Base-by-base conservation (phyloP, 2,113 vertebrate species). In the Dryoscopus gambensis region DNA sequence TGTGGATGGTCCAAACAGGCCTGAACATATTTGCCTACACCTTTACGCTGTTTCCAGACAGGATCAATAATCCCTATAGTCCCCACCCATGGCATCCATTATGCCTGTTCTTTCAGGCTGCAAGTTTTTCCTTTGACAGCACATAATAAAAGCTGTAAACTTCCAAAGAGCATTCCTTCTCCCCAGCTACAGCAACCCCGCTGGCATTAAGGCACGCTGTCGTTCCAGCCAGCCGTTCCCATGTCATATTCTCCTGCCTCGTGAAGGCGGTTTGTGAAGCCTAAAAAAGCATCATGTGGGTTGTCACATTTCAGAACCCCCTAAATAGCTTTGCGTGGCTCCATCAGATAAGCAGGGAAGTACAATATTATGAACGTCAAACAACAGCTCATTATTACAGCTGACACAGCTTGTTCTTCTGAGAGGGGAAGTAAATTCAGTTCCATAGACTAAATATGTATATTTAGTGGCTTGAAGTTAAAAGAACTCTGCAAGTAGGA, bases 201-300 rank as follows among this genome's bases (percentile, higher is more conserved):
- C 33, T 12, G 37, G 75, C 68, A 81, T 22, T 37, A 44, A 52
- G 31, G 42, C 9, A 57, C 0, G 1, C 63, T 2, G 64, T n/a
- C 60, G 84, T 24, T 88, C 55, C 33, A 87, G 84, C 62, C 82
- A 40, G 84, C 70, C 17, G 2, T n/a, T 87, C 87, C 87, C 59
- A 11, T 70, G 80, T 40, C 76, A 28, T 42, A 6, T 50, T 92
- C 83, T 31, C 44, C 78, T 75, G 83, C 93, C 90, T 96, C 4
- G 0, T 14, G 79, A 59, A 70, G 92, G 93, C 3, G 30, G 90
- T 47, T 74, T 78, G 76, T 37, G 44, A 71, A 89, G 80, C 27
- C 90, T 87, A 71, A 93, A 96, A 90, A 89, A 92, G 88, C 57
- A 82, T 30, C 91, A 16, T 33, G 89, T 92, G 86, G 92, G 95